Evolutionary conservation across 2,888 invertebrate species (phyloP).

Genomic region (Pristionchus arcanus): DNA sequence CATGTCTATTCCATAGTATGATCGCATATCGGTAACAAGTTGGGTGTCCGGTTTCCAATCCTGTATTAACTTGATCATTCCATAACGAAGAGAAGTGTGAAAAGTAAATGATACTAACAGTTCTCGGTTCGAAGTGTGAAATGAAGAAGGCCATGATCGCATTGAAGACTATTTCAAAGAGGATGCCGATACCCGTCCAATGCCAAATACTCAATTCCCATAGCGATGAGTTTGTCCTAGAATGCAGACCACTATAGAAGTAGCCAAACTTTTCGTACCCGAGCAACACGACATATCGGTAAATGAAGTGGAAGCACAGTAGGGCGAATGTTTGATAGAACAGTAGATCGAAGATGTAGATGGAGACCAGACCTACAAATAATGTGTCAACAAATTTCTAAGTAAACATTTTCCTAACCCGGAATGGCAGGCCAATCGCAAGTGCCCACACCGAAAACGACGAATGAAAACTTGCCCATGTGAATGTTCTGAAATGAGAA

Average conservation of each 20-base stretch:
- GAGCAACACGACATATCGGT: constrained; percentile 20
- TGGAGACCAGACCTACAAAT: constrained; percentile 9
- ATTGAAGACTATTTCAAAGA: constrained; percentile 32
- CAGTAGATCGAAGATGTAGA: constrained; percentile 53
- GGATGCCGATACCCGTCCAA: neutral
- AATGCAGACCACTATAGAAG: neutral
- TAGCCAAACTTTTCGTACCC: neutral
- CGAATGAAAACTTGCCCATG: constrained; percentile 48
- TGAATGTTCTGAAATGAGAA: constrained; percentile 31
- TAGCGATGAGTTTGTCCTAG: neutral
- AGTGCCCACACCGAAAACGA: constrained; percentile 45
- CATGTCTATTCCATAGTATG: constrained; percentile 33
- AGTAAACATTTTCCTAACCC: neutral
- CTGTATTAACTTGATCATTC: neutral
- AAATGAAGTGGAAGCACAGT: constrained; percentile 32
- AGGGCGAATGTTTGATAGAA: constrained; percentile 52
- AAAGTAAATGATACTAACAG: neutral
- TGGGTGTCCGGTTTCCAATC: constrained; percentile 10
- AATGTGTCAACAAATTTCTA: neutral
- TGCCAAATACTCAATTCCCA: neutral
- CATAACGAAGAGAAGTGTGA: neutral
- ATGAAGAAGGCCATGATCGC: constrained; percentile 44
- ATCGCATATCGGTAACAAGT: neutral
- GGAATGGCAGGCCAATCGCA: neutral
- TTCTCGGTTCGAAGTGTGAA: constrained; percentile 40